phyloP scores from a whole-genome alignment of 2,888 invertebrate genomes.

The Podabrus alpinus region DNA sequence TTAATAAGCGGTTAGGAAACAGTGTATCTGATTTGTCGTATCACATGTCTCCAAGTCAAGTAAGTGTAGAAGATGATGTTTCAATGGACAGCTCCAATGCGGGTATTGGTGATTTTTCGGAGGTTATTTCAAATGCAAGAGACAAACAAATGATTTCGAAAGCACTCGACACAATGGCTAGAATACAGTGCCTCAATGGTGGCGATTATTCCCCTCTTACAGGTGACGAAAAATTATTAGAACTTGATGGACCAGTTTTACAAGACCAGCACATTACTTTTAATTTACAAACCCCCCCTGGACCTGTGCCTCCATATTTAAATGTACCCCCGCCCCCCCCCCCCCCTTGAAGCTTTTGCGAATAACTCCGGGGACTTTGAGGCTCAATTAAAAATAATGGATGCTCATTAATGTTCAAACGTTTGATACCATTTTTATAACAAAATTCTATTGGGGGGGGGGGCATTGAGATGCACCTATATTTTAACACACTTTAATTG shows the following conservation, averaged over 20 bases:
- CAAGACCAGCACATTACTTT: slow-evolving; percentile 73
- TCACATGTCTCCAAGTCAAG: slow-evolving; percentile 55
- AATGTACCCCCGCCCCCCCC: no score
- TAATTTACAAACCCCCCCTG: slow-evolving; percentile 72
- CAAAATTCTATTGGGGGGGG: no score
- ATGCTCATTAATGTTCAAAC: no score
- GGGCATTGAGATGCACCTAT: no score
- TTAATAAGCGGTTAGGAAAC: slow-evolving; percentile 51
- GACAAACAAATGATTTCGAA: slow-evolving; percentile 66
- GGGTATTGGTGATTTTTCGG: slow-evolving; percentile 59
- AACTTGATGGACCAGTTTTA: slow-evolving; percentile 66
- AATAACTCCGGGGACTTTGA: no score
- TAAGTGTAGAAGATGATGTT: slow-evolving; percentile 62
- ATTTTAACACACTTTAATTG: no score
- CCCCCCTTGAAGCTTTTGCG: no score
- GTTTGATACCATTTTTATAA: no score
- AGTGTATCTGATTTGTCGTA: slow-evolving; percentile 47
- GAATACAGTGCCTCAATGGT: slow-evolving; percentile 52
- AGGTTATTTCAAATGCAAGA: slow-evolving; percentile 64
- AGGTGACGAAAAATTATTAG: slow-evolving; percentile 51
- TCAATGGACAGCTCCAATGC: slow-evolving; percentile 60
- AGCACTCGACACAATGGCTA: slow-evolving; percentile 73
- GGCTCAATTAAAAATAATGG: no score
- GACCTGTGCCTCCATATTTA: slow-evolving; percentile 83
- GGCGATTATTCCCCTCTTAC: slow-evolving; percentile 45